Evolutionary conservation across 1,140 invertebrate genomes (phyloP).

Genomic region (Drosophila pachea): DNA sequence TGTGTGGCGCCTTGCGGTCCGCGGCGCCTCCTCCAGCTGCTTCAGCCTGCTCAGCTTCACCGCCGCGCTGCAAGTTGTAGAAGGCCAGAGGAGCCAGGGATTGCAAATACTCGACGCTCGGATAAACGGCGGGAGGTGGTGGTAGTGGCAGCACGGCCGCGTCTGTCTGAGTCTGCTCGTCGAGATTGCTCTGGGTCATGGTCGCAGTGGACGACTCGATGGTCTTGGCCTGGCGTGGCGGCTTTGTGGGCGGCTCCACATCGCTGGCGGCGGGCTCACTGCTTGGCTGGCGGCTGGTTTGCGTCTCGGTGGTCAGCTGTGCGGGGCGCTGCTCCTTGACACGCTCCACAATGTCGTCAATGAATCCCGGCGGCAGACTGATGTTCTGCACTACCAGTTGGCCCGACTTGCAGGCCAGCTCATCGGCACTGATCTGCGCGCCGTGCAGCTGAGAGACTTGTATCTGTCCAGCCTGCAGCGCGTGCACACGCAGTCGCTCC

Average conservation of each 20-base stretch:
- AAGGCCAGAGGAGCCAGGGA: constrained; percentile 78
- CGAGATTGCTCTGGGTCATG: constrained; percentile 41
- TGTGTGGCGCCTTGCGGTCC: constrained; percentile 62
- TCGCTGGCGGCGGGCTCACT: constrained; percentile 58
- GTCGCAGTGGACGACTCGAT: constrained; percentile 60
- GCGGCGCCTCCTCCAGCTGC: constrained; percentile 1
- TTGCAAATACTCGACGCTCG: constrained; percentile 81
- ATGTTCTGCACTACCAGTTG: constrained; percentile 83
- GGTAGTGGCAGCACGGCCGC: constrained; percentile 81
- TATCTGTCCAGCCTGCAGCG: constrained; percentile 87
- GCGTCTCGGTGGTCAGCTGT: constrained; percentile 61
- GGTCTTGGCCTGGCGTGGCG: constrained; percentile 60
- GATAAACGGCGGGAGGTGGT: constrained; percentile 79
- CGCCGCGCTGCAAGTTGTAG: constrained; percentile 78
- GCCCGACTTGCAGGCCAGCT: constrained; percentile 82
- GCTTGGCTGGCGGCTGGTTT: constrained; percentile 68
- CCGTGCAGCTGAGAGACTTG: constrained; percentile 89
- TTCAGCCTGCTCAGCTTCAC: constrained; percentile 73
- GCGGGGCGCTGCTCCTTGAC: constrained; percentile 62
- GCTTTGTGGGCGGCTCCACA: constrained; percentile 62
- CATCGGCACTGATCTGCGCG: constrained; percentile 81
- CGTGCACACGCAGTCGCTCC: constrained; percentile 86
- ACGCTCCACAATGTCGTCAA: constrained; percentile 82
- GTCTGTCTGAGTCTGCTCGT: constrained; percentile 74
- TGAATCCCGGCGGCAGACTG: constrained; percentile 83